Percentiles rank a stretch among this genome's conserved stretches.
Conservation (phyloP, 2,113 vertebrate genomes). For the Aspiorhynchus laticeps region DNA sequence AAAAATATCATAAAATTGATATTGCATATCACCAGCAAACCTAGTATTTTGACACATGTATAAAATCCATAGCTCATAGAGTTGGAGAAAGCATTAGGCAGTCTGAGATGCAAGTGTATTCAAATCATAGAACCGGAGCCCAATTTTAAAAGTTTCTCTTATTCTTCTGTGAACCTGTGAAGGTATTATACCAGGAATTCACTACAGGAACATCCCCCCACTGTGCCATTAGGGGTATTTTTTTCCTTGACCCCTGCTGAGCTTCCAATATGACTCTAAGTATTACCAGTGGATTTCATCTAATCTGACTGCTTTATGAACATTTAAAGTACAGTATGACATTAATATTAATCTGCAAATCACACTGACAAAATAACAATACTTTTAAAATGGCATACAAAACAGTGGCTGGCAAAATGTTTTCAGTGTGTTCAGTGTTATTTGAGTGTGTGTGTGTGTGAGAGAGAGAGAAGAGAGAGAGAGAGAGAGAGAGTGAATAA, state of each 20-base stretch:
- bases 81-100: background rate
- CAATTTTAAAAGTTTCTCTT: background rate
- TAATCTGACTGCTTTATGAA: too few species aligned
- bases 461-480: background rate
- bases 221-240: background rate
- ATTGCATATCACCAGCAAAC: conserved; percentile 8
- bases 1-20: background rate
- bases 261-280: background rate
- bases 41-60: background rate
- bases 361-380: background rate
- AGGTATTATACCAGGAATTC: background rate
- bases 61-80: background rate
- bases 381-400: background rate
- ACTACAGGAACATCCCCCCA: background rate
- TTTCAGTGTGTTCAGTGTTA: background rate
- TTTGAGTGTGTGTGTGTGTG: background rate
- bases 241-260: background rate
- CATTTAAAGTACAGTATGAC: background rate
- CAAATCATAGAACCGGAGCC: background rate
- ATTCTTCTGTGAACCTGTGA: background rate
- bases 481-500: background rate
- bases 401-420: background rate
- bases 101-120: background rate
- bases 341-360: background rate
- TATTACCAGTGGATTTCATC: too few species aligned